A percentile compares a stretch with the other conserved stretches of the same genome.
Conservation (phyloP, 2,113 vertebrate species). For the Scomber scombrus region DNA sequence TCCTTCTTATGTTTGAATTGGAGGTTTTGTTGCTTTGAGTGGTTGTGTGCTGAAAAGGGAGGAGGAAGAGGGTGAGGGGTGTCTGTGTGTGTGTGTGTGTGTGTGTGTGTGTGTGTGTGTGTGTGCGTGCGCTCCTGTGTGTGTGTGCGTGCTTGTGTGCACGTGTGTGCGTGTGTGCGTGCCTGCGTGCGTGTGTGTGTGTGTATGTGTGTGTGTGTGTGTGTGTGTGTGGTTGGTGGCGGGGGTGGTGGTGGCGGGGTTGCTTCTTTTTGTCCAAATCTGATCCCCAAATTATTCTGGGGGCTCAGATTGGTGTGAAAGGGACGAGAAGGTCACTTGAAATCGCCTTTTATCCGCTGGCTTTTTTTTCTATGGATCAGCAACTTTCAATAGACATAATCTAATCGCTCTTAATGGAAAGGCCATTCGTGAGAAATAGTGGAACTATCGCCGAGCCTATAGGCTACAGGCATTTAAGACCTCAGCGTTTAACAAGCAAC, state of each 20-base stretch:
- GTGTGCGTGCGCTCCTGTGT: background rate
- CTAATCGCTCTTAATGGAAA: slow-evolving; percentile 94
- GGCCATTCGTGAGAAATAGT: slow-evolving; percentile 84
- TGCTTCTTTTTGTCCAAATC: slow-evolving; percentile 88
- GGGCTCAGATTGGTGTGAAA: slow-evolving; percentile 96
- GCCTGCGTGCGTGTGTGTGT: slow-evolving; percentile 1
- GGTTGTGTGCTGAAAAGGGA: slow-evolving; percentile 89
- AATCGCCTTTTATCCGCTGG: slow-evolving; percentile 97
- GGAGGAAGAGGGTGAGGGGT: slow-evolving; percentile 77
- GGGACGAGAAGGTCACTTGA: slow-evolving; percentile 95
- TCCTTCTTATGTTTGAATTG: slow-evolving; percentile 64
- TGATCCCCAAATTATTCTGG: slow-evolving; percentile 92
- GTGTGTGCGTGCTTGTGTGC: background rate
- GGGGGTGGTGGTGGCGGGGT: slow-evolving; percentile 69
- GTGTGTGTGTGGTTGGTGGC: background rate
- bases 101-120: slow-evolving; percentile 3
- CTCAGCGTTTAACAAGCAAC: slow-evolving; percentile 53
- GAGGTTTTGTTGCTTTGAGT: slow-evolving; percentile 87
- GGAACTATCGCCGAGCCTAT: slow-evolving; percentile 74
- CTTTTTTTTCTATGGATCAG: slow-evolving; percentile 96
- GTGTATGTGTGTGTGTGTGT: slow-evolving; percentile 65
- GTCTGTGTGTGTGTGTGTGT: slow-evolving; percentile 7
- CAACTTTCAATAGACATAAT: slow-evolving; percentile 95
- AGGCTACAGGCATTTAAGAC: slow-evolving; percentile 60
- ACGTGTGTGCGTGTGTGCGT: slow-evolving; percentile 65